phyloP scores from a whole-genome alignment of 64 coral and sea anemone genomes.

The Hydrozoanthus tunicans region DNA sequence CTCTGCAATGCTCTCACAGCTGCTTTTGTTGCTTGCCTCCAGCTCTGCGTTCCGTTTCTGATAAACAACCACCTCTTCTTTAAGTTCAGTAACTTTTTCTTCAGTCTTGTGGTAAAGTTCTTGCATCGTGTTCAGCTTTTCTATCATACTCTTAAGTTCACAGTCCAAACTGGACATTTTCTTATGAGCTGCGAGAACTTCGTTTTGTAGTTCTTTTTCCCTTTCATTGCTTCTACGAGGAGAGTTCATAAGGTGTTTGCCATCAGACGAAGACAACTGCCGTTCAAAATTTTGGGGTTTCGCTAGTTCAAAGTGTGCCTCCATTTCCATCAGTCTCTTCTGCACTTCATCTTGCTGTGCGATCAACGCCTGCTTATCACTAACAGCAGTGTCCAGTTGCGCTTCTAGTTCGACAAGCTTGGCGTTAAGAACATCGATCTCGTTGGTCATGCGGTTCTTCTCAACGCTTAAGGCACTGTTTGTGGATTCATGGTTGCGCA shows the following conservation, averaged over 20 bases:
- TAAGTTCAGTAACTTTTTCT: conserved; percentile 68
- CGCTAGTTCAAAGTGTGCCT: conserved; percentile 82
- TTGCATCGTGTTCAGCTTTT: conserved; percentile 74
- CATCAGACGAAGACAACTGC: conserved; percentile 24
- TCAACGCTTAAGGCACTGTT: conserved; percentile 75
- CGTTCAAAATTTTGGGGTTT: conserved; percentile 19
- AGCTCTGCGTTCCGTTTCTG: conserved; percentile 79
- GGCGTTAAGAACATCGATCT: conserved; percentile 61
- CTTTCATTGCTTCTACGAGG: conserved; percentile 84
- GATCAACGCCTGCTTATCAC: conserved; percentile 60
- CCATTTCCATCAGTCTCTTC: conserved; percentile 73
- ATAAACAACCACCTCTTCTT: conserved; percentile 71
- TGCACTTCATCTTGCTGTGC: conserved; percentile 66
- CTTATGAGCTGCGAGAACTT: conserved; percentile 86
- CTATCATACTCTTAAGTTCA: conserved; percentile 76
- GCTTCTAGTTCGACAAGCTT: conserved; percentile 86
- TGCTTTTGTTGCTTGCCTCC: conserved; percentile 71
- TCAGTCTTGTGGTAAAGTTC: conserved; percentile 60
- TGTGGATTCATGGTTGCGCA: conserved; percentile 62
- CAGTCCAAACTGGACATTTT: conserved; percentile 80
- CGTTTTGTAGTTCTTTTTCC: conserved; percentile 86
- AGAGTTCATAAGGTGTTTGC: conserved; percentile 62
- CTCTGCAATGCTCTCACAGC: conserved; percentile 43
- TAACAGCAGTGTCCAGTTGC: conserved; percentile 64
- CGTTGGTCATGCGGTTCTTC: conserved; percentile 69